Base-by-base conservation (phyloP, 2,797 vertebrate genomes). In the Sebastes trivittatus region DNA sequence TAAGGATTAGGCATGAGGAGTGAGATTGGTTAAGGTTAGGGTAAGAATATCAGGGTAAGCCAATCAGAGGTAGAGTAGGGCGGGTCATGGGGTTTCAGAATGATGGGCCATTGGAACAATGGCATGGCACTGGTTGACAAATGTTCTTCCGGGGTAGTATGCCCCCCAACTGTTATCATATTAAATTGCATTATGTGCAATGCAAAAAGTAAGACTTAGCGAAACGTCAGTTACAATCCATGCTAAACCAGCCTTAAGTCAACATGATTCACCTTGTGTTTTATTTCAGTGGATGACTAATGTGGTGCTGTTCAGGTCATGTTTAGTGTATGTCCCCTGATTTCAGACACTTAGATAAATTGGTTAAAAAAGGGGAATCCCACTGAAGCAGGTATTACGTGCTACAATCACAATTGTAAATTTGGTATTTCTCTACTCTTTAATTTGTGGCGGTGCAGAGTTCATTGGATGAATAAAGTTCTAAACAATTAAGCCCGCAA, bases 401-500 rank as follows among this genome's bases (percentile, higher is more conserved):
- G 36, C 58, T 22, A 30, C 54, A 22, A 6, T 29, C 4, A 42
- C 72, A 75, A 38, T 38, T 61, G 38, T 74, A 82, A 75, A 75
- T 82, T 64, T 59, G 36, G 34, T 27, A 54, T 73, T 72, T 42
- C 25, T 65, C 30, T 25, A 22, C 54, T 66, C 46, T 74, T 72
- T 75, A 61, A 78, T 89, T 83, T 78, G 64, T 75, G 9, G 10
- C 2, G 1, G 63, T 58, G 27, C 61, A 84, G 78, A 85, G 73
- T 82, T 92, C 80, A 83, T 71, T 78, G 58, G 70, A 80, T 81
- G 72, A 87, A 83, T 60, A 79, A 68, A 81, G 55, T 76, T 84
- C 70, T 83, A 79, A 87, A 89, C 85, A 92, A 93, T 90, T 87
- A 86, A 88, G 84, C 52, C 71, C n/a, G 32, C 60, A 82, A 58